These are phyloP conservation scores for Knipowitschia caucasica DNA, from an alignment of 2,797 vertebrate species.

Conservation along the genomic window DNA sequence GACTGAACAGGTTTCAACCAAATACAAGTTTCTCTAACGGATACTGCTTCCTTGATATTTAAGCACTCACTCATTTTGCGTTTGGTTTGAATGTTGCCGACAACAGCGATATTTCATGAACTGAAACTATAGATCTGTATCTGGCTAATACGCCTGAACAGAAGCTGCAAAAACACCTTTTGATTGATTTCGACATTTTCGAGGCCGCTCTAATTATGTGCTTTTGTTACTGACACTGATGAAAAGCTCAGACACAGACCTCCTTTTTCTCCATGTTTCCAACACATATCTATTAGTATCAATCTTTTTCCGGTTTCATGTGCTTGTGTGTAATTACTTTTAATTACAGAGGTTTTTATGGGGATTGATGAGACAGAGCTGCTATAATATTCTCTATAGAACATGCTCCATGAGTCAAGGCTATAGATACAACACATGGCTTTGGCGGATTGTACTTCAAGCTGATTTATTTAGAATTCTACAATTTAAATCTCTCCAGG, in stretches of 20 bases:
- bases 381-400: conserved; percentile 23
- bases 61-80: no score
- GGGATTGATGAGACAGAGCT: conserved; percentile 51
- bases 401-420: conserved; percentile 12
- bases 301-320: conserved; percentile 47
- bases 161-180: conserved; percentile 10
- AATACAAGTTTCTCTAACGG: no score
- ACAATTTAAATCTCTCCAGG: no score
- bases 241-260: conserved; percentile 50
- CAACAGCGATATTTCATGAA: conserved; percentile 30
- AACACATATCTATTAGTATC: conserved; percentile 55
- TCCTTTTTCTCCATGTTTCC: conserved; percentile 26
- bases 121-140: no score
- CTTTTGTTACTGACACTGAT: conserved; percentile 62
- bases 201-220: conserved; percentile 55
- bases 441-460: no score
- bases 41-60: no score
- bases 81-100: conserved; percentile 23
- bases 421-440: no score
- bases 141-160: no score
- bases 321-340: conserved; percentile 62
- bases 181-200: conserved; percentile 63
- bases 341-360: conserved; percentile 54
- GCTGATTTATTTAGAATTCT: no score
- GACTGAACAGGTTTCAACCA: no score